Evolutionary conservation across 2,888 invertebrate genomes (phyloP).

Genomic region (Cantharis rustica): DNA sequence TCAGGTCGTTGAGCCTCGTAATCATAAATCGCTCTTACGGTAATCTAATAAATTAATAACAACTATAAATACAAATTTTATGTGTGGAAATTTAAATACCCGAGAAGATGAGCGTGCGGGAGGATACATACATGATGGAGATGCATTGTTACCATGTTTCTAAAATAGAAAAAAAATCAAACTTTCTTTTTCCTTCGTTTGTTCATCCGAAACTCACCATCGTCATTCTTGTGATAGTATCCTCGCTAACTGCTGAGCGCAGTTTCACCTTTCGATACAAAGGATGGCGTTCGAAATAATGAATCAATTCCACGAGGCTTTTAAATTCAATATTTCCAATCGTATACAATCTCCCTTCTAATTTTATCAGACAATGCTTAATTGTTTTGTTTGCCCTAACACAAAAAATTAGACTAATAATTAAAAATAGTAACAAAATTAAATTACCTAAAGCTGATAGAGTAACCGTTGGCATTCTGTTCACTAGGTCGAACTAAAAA

Average conservation of each 20-base stretch:
- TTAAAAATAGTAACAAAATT: not conserved
- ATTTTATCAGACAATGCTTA: conserved; percentile 94
- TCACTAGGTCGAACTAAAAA: conserved; percentile 93
- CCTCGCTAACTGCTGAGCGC: conserved; percentile 80
- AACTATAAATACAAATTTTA: not conserved
- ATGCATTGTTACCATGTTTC: conserved; percentile 74
- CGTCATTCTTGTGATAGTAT: conserved; percentile 67
- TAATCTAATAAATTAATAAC: conserved; percentile 59
- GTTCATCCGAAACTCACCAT: no score
- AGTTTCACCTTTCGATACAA: conserved; percentile 91
- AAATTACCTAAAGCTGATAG: conserved; percentile 88
- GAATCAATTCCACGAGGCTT: conserved; percentile 91
- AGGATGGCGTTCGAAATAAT: conserved; percentile 88
- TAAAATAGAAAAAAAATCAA: conserved; percentile 50
- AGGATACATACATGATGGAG: conserved; percentile 83
- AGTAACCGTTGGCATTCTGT: conserved; percentile 82
- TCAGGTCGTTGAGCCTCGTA: conserved; percentile 86
- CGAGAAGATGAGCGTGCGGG: conserved; percentile 71
- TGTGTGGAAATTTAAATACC: conserved; percentile 57
- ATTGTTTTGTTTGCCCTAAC: conserved; percentile 88
- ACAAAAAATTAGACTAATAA: conserved; percentile 29
- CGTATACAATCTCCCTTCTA: conserved; percentile 88
- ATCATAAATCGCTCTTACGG: conserved; percentile 87
- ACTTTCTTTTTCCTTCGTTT: no score
- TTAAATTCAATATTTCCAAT: conserved; percentile 94